Evolutionary conservation across 2,113 vertebrate species (phyloP).

Genomic region (Mus pahari): DNA sequence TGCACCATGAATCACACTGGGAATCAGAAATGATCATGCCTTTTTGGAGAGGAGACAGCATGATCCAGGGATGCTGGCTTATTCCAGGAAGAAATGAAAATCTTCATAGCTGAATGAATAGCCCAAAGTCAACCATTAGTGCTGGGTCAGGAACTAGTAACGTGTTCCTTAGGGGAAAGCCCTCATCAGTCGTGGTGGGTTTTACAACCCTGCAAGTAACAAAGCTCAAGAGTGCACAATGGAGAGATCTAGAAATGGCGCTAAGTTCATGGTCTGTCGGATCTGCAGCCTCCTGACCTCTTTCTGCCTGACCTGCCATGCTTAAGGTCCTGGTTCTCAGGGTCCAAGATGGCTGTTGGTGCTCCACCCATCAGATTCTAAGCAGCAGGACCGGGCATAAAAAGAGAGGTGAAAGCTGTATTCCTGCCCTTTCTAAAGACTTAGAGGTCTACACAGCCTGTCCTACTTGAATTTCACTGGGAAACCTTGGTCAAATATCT

Average conservation of each 20-base stretch:
- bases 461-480: neutral
- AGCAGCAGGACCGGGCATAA: neutral
- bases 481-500: neutral
- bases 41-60: neutral
- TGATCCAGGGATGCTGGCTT: neutral
- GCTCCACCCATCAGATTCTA: neutral
- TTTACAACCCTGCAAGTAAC: neutral
- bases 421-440: neutral
- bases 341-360: neutral
- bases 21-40: neutral
- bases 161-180: neutral
- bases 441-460: neutral
- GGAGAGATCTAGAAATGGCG: fast-evolving
- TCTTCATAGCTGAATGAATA: neutral
- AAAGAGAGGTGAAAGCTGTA: neutral
- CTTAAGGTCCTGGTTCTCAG: fast-evolving
- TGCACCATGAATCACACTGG: neutral
- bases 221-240: neutral
- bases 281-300: neutral
- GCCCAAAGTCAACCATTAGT: neutral
- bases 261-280: fast-evolving
- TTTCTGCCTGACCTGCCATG: fast-evolving
- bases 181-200: neutral
- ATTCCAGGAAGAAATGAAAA: neutral
- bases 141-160: neutral